phyloP scores from a whole-genome alignment of 1,140 invertebrate species.

The Nephila pilipes region DNA sequence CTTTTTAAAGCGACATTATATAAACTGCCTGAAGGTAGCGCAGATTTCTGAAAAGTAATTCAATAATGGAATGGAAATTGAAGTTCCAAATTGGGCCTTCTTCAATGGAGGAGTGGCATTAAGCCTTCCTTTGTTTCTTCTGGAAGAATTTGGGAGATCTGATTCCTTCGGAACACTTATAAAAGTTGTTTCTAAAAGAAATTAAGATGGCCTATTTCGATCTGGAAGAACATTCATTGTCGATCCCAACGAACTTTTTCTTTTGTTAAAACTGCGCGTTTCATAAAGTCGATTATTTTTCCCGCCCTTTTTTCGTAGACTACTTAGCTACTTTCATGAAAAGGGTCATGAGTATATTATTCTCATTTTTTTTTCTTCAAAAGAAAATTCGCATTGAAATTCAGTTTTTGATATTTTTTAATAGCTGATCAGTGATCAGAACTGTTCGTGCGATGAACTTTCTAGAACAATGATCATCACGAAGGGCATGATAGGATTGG shows the following conservation, averaged over 20 bases:
- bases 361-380: constrained; percentile 25
- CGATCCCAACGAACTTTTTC: constrained; percentile 24
- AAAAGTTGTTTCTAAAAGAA: constrained; percentile 19
- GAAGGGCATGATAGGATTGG: neutral
- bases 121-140: neutral
- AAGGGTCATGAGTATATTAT: constrained; percentile 38
- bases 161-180: constrained; percentile 19
- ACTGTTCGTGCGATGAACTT: neutral
- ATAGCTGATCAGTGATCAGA: neutral
- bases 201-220: constrained; percentile 38
- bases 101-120: constrained; percentile 7
- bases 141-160: constrained; percentile 10
- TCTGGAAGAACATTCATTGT: neutral
- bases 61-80: constrained; percentile 20
- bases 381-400: neutral
- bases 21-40: neutral
- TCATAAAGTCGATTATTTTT: neutral
- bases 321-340: constrained; percentile 21
- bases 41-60: neutral
- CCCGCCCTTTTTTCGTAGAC: neutral
- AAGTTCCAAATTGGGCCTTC: constrained; percentile 6
- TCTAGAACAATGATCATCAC: neutral
- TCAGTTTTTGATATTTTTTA: neutral
- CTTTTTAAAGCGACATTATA: constrained; percentile 1
- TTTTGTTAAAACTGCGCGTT: neutral